Evolutionary conservation across 2,797 vertebrate genomes (phyloP), one percentile per base, ranked within the genome.

Genomic region (Crocodylus rhombifer): DNA sequence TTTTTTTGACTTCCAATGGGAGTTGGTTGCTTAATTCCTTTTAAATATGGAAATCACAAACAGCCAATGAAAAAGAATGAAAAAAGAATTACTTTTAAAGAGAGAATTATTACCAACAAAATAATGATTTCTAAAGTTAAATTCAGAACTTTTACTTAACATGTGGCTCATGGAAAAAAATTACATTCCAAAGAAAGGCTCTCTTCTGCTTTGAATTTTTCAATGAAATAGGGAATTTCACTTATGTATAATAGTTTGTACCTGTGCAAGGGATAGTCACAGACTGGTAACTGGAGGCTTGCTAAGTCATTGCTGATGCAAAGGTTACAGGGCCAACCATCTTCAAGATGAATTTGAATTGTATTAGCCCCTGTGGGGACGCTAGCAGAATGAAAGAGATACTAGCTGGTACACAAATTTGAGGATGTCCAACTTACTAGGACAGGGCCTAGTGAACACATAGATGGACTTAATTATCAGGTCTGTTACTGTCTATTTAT

Each of bases 131-230:
- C 20, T 92, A 26, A 77, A 86, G 74, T 26, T 71, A 79, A 92
- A 91, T 18, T 13, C 74, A 78, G 63, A 89, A 84, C 83, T 92
- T 95, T 85, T 87, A 91, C 94, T 95, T 90, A 91, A 93, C 94
- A 88, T 55, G 60, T 28, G 77, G 75, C 93, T 95, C 91, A 95
- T 91, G 95, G 93, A 84, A 97, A 93, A 93, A 93, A 93, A 95
- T 90, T 95, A 95, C 78, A 89, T 89, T 78, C 84, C 89, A 95
- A 95, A 93, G 21, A 42, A 81, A 83, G 82, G 73, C 76, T 95
- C 57, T 85, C 95, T 92, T 93, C 89, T 94, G 87, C 93, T 95
- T 90, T 88, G 87, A 96, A 92, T 95, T 96, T 94, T 80, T 76
- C 33, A 42, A 42, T 42, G 7, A 92, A 67, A 89, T 85, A 9